Percentiles rank a stretch among this genome's conserved stretches.
These are phyloP conservation scores for Mesitornis unicolor DNA, from an alignment of 2,113 vertebrate genomes.

Conservation along the genomic window DNA sequence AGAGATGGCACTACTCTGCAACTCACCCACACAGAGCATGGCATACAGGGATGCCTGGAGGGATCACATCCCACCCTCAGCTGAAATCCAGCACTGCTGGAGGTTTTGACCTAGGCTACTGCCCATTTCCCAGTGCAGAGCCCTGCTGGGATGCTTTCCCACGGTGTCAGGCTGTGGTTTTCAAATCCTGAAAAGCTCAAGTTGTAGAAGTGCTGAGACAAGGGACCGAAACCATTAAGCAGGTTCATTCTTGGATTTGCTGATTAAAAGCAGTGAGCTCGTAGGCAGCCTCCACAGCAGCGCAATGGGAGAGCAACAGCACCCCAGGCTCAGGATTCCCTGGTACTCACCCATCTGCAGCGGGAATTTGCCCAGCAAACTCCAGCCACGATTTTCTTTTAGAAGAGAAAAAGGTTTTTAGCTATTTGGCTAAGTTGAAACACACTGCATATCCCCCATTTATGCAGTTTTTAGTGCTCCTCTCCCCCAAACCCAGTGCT, in stretches of 20 bases:
- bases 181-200: neutral
- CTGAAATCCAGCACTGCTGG: rapidly evolving
- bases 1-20: neutral
- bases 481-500: rapidly evolving
- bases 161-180: neutral
- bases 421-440: neutral
- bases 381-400: neutral
- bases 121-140: rapidly evolving
- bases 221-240: neutral
- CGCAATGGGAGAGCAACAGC: rapidly evolving
- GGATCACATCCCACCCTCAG: rapidly evolving
- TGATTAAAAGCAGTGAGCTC: neutral
- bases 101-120: neutral
- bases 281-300: neutral
- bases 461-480: neutral
- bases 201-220: neutral
- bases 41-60: neutral
- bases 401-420: neutral
- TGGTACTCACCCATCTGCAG: neutral
- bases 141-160: neutral
- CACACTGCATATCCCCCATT: neutral
- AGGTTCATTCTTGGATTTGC: neutral
- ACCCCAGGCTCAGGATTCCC: neutral
- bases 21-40: rapidly evolving
- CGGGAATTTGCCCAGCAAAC: neutral